Evolutionary conservation across 2,113 vertebrate species (phyloP), one percentile per base, ranked within the genome.

Genomic region (Phainopepla nitens): DNA sequence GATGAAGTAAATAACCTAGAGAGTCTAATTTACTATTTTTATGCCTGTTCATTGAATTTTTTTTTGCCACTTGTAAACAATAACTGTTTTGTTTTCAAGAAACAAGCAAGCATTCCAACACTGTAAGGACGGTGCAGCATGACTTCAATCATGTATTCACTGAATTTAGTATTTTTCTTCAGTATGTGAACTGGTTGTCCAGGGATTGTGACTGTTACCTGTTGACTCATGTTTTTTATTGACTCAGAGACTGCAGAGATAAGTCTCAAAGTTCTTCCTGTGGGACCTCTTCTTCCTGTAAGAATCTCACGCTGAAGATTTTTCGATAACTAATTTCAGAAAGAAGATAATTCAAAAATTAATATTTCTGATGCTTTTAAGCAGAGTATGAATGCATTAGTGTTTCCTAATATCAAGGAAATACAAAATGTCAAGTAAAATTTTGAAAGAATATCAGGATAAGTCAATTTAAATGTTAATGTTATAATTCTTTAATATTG

Each of bases 321-420:
- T 90, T 73, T 76, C 57, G 19, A 28, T 49, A 35, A 61, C 56
- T 11, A 82, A 78, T 21, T 75, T 50, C 39, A 75, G 9, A 4
- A n/a, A 68, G 4, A 1, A 36, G 3, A 18, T 54, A 0, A 20
- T 17, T 79, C 1, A 1, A 28, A 70, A 78, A 31, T 58, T 35
- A 73, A 51, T 7, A 31, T 39, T 88, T 82, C 24, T 44, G 7
- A n/a, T 57, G 11, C 4, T 20, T 49, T 62, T 61, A 28, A 49
- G 62, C 13, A 35, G 10, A n/a, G 1, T n/a, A 27, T 42, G 28
- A 28, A 8, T 35, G 10, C 8, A 35, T 78, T 49, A 56, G 1
- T 33, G 13, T 75, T 58, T 90, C 13, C n/a, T 70, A 6, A 41
- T 73, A 10, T 61, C 28, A 75, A 39, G 22, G 4, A 31, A 19